phyloP scores from a whole-genome alignment of 1,140 invertebrate genomes.

The Sycophaga agraensis region DNA sequence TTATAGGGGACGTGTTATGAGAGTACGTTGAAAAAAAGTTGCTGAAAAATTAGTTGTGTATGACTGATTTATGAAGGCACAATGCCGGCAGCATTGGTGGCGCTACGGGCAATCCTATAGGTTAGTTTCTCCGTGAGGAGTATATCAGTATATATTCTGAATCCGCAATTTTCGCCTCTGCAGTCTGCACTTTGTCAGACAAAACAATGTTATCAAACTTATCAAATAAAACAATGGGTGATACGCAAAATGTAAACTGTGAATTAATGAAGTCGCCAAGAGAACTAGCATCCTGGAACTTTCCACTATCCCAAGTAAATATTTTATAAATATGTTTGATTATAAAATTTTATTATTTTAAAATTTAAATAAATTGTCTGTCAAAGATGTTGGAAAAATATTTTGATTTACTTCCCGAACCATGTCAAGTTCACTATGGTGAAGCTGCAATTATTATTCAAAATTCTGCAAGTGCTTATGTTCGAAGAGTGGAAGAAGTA shows the following conservation, averaged over 20 bases:
- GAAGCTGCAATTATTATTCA: constrained; percentile 49
- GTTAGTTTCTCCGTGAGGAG: too few species aligned
- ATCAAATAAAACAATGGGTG: constrained; percentile 40
- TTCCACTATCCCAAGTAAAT: constrained; percentile 46
- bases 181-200: too few species aligned
- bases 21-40: too few species aligned
- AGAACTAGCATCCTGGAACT: constrained; percentile 48
- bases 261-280: constrained; percentile 47
- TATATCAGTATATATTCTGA: too few species aligned
- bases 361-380: background rate
- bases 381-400: constrained; percentile 46
- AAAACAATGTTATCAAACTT: too few species aligned
- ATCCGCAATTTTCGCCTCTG: too few species aligned
- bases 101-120: too few species aligned
- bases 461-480: constrained; percentile 49
- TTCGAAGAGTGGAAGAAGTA: constrained; percentile 44
- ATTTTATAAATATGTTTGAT: background rate
- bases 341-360: background rate
- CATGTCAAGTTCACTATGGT: constrained; percentile 41
- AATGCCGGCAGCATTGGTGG: too few species aligned
- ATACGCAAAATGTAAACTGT: constrained; percentile 39
- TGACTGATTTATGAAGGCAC: too few species aligned
- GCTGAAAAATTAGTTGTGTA: too few species aligned
- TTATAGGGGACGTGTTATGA: too few species aligned
- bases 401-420: constrained; percentile 37